Conservation (phyloP, 2,888 invertebrate species). For the Hemithea aestivaria region DNA sequence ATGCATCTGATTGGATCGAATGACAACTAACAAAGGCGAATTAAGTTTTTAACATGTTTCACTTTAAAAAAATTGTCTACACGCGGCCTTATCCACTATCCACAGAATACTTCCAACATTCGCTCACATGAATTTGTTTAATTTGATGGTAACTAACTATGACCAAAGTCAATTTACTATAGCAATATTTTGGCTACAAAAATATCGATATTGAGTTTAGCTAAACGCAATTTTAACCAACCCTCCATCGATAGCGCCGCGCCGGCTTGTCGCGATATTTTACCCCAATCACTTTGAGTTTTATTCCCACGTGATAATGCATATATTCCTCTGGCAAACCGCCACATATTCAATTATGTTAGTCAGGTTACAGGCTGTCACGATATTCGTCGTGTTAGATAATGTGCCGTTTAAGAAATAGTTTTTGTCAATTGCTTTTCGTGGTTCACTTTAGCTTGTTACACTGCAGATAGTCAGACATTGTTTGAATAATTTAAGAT, state of each 20-base stretch:
- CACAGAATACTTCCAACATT: too few relatives aligned
- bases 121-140: too few relatives aligned
- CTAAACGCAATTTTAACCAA: conserved; percentile 58
- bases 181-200: too few relatives aligned
- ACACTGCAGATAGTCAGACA: too few relatives aligned
- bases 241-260: conserved; percentile 55
- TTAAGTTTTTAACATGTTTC: too few relatives aligned
- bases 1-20: too few relatives aligned
- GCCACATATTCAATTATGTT: conserved; percentile 23
- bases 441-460: neutral
- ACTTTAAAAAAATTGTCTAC: too few relatives aligned
- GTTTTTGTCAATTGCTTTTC: conserved; percentile 10
- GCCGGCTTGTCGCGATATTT: conserved; percentile 26
- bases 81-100: too few relatives aligned
- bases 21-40: too few relatives aligned
- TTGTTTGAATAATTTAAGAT: too few relatives aligned
- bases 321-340: conserved; percentile 28
- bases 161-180: too few relatives aligned
- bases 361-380: conserved; percentile 40
- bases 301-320: conserved; percentile 32
- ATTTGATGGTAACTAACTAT: too few relatives aligned
- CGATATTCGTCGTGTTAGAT: conserved; percentile 33
- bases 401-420: conserved; percentile 20
- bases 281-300: conserved; percentile 28
- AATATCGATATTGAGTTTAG: conserved; percentile 54